These are phyloP conservation scores for Notospermus geniculatus DNA, from an alignment of 1,140 invertebrate species.

Conservation along the genomic window DNA sequence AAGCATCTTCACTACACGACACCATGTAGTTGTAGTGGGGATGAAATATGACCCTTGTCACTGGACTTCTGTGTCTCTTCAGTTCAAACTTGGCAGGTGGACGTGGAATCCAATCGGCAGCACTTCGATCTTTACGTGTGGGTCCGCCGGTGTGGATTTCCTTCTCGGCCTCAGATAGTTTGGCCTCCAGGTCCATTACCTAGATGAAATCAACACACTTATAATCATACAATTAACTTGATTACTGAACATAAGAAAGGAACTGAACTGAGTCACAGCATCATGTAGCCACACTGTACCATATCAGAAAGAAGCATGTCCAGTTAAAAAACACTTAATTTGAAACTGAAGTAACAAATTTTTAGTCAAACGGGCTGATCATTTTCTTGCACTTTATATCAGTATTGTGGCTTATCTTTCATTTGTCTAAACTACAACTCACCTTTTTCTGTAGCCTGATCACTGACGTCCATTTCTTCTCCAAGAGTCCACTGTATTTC, in stretches of 20 bases:
- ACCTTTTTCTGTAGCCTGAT: slow-evolving; percentile 98
- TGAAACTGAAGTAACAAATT: background rate
- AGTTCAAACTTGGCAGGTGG: slow-evolving; percentile 94
- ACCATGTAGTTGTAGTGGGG: slow-evolving; percentile 94
- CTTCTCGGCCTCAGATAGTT: slow-evolving; percentile 92
- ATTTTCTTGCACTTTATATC: background rate
- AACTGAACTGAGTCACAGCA: too few species aligned
- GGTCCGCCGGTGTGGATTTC: slow-evolving; percentile 82
- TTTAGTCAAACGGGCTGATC: background rate
- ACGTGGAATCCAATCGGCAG: slow-evolving; percentile 96
- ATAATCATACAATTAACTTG: too few species aligned
- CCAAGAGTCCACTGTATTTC: slow-evolving; percentile 92
- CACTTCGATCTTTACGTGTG: slow-evolving; percentile 87
- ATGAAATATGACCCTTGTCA: slow-evolving; percentile 87
- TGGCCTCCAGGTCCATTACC: slow-evolving; percentile 97
- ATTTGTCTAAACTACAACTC: background rate
- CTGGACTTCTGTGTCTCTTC: slow-evolving; percentile 84
- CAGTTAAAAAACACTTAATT: background rate
- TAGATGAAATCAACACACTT: slow-evolving; percentile 56
- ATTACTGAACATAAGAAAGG: too few species aligned
- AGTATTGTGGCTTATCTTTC: background rate
- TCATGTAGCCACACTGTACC: too few species aligned
- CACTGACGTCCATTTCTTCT: slow-evolving; percentile 99
- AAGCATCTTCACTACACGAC: slow-evolving; percentile 95
- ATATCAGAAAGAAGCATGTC: too few species aligned